Percentiles rank a stretch among this genome's conserved stretches.
Evolutionary conservation across 2,113 vertebrate genomes (phyloP).

Genomic region (Edolisoma coerulescens): DNA sequence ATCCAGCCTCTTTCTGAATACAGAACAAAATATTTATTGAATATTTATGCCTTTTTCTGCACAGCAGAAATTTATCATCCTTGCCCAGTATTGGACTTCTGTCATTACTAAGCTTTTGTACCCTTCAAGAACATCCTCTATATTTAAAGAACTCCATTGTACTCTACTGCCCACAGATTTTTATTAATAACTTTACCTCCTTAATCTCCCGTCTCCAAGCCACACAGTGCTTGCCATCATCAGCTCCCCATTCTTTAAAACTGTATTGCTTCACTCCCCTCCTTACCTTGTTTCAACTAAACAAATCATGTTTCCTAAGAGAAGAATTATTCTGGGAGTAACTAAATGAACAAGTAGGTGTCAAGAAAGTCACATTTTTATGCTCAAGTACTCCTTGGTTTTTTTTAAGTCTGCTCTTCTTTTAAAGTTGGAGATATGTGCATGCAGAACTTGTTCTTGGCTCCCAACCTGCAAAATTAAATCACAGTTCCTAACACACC

Average conservation of each 20-base stretch:
- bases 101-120: slow-evolving; percentile 16
- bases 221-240: neutral
- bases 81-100: neutral
- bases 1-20: slow-evolving; percentile 25
- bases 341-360: neutral
- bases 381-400: neutral
- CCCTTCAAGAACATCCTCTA: slow-evolving; percentile 21
- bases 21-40: slow-evolving; percentile 53
- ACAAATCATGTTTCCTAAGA: neutral
- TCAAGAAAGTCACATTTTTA: neutral
- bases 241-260: neutral
- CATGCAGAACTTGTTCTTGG: neutral
- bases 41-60: slow-evolving; percentile 31
- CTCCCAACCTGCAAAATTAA: neutral
- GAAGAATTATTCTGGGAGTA: neutral
- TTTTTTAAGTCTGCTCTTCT: neutral
- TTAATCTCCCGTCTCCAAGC: neutral
- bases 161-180: slow-evolving; percentile 20
- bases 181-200: slow-evolving; percentile 49
- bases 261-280: neutral
- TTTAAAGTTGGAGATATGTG: neutral
- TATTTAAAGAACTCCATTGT: slow-evolving; percentile 20
- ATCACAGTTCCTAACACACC: neutral
- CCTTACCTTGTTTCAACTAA: slow-evolving; percentile 1
- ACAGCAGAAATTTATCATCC: slow-evolving; percentile 34